phyloP scores from a whole-genome alignment of 2,797 vertebrate species.

The Bradypodion pumilum region DNA sequence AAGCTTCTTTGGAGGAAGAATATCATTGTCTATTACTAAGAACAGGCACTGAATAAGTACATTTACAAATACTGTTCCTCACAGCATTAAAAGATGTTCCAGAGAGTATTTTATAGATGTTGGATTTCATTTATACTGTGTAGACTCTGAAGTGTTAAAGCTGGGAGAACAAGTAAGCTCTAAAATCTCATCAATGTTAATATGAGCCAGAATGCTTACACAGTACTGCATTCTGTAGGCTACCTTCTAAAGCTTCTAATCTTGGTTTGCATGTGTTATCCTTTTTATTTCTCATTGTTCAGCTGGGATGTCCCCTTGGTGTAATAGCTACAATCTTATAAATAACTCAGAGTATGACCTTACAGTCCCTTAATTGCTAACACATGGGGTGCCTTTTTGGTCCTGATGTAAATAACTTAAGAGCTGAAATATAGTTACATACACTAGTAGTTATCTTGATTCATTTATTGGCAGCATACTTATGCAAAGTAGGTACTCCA shows the following conservation, averaged over 20 bases:
- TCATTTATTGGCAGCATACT: conserved; percentile 12
- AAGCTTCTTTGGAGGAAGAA: background rate
- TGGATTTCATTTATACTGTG: conserved; percentile 14
- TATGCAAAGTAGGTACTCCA: conserved; percentile 3
- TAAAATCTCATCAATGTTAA: conserved; percentile 21
- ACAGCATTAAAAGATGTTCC: background rate
- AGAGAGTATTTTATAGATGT: background rate
- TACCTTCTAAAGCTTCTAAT: background rate
- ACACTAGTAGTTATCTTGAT: conserved; percentile 15
- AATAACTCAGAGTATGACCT: conserved; percentile 19
- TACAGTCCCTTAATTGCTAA: conserved; percentile 12
- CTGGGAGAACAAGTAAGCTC: conserved; percentile 4
- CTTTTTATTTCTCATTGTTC: conserved; percentile 17
- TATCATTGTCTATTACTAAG: background rate
- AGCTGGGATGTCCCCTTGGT: background rate
- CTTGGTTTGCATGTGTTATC: conserved; percentile 5
- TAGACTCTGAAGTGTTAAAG: conserved; percentile 5
- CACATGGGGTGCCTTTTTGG: background rate
- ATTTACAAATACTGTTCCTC: background rate
- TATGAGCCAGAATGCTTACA: conserved; percentile 14
- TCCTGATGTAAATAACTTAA: conserved; percentile 26
- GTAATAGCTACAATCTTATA: conserved; percentile 22
- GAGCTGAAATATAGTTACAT: conserved; percentile 2
- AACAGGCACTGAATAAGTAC: background rate
- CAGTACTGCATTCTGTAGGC: background rate